phyloP scores from a whole-genome alignment of 2,113 vertebrate genomes.

The Lichenostomus cassidix region DNA sequence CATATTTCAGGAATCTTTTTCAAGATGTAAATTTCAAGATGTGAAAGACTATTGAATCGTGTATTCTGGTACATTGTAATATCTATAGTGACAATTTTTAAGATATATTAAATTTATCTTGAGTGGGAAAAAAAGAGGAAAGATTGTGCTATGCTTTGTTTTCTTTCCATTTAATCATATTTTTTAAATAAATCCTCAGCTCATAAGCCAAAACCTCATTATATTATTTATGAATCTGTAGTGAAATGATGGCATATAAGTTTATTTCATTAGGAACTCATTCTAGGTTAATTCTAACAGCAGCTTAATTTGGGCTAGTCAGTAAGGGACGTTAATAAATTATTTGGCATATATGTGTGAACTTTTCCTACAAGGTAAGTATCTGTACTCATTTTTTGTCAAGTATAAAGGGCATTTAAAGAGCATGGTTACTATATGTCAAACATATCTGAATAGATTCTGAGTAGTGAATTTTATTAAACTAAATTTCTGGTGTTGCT shows the following conservation, averaged over 20 bases:
- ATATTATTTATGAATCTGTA: not conserved
- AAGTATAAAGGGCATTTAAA: slow-evolving; percentile 52
- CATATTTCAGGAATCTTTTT: not conserved
- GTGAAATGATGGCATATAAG: not conserved
- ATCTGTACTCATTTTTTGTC: slow-evolving; percentile 50
- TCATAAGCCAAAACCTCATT: not conserved
- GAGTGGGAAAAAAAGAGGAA: not conserved
- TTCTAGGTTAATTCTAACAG: slow-evolving; percentile 15
- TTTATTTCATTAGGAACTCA: not conserved
- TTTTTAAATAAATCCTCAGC: not conserved
- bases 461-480: slow-evolving; percentile 29
- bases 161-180: not conserved
- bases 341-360: slow-evolving; percentile 22
- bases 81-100: not conserved
- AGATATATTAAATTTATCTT: not conserved
- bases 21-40: not conserved
- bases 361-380: slow-evolving; percentile 43
- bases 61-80: not conserved
- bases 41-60: not conserved
- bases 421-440: slow-evolving; percentile 40
- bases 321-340: slow-evolving; percentile 28
- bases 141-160: not conserved
- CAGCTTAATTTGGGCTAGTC: not conserved
- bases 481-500: slow-evolving; percentile 23
- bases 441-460: slow-evolving; percentile 36